Percentiles rank a stretch among this genome's conserved stretches.
Evolutionary conservation across 2,113 vertebrate species (phyloP).

Genomic region (Pelecanoides urinatrix): DNA sequence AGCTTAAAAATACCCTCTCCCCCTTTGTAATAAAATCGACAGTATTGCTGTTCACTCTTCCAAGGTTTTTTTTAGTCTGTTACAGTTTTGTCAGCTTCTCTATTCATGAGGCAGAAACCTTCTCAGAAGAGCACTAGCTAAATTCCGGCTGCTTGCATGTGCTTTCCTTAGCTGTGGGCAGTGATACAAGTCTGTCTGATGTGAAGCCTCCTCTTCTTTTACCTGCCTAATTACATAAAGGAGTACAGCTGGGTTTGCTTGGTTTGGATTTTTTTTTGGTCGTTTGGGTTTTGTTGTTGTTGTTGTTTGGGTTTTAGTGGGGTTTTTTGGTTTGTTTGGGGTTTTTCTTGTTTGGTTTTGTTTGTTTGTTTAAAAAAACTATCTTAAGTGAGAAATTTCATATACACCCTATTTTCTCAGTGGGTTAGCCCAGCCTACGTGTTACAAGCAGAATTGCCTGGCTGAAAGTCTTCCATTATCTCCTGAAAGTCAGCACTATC

Average conservation of each 20-base stretch:
- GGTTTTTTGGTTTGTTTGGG: neutral
- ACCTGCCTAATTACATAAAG: neutral
- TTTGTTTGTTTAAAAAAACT: neutral
- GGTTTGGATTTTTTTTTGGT: no score
- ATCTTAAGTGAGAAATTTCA: neutral
- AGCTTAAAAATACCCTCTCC: neutral
- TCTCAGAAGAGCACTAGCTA: neutral
- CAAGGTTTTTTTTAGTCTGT: neutral
- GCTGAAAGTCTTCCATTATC: neutral
- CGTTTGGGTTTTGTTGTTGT: no score
- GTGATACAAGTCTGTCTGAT: neutral
- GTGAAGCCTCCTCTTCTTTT: neutral
- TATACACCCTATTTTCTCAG: neutral
- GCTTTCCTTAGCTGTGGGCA: neutral
- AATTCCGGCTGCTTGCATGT: neutral
- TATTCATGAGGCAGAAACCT: neutral
- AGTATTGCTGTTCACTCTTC: neutral
- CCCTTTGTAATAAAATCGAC: neutral
- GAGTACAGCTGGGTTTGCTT: neutral
- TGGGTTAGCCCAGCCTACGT: neutral
- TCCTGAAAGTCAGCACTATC: neutral
- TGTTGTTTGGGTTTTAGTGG: no score
- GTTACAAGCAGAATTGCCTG: neutral
- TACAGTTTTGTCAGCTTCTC: neutral
- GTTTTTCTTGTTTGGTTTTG: neutral